Base-by-base conservation (phyloP, 2,797 vertebrate species). In the Arremon brunneinucha region DNA sequence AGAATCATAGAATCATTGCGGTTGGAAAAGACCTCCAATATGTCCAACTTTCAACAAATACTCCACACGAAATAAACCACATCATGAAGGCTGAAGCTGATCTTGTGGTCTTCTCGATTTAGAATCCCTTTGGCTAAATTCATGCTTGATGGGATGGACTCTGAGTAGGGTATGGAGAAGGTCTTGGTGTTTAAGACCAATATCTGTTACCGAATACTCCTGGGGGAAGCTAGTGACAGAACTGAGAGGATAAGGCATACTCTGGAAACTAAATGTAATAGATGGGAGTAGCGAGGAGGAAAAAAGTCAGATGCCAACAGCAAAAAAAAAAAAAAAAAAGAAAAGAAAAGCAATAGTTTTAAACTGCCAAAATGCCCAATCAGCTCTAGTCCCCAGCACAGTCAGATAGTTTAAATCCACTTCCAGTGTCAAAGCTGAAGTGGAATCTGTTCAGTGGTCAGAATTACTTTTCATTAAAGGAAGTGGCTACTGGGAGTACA, bases 401-500 rank as follows among this genome's bases (percentile, higher is more conserved):
- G 68, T 50, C 60, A 87, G 81, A 75, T n/a, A 83, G 71, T 78
- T 90, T 71, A 95, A 95, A 95, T 88, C 72, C 69, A 91, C 76
- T 65, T 95, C 75, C 26, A 50, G 21, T 37, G 39, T 91, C 89
- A 91, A 83, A 94, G 87, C 49, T 89, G 69, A 95, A 95, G 90
- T 83, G 79, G 87, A 94, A 93, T 91, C 93, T 92, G 34, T 67
- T 92, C 84, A 75, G 76, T 59, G 68, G 57, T 92, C 57, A 86
- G 43, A 72, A 79, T 86, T 94, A 69, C 57, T 78, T 91, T 95
- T 96, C 84, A 85, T 94, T 95, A 89, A 87, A 85, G 94, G 57
- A 96, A 95, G 72, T 72, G 71, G 82, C 43, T 94, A 63, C 82
- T 91, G 72, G 62, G 30, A 93, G 80, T 67, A 65, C 46, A 62